phyloP scores from a whole-genome alignment of 2,888 invertebrate species.

The Sarcophaga subvicina region DNA sequence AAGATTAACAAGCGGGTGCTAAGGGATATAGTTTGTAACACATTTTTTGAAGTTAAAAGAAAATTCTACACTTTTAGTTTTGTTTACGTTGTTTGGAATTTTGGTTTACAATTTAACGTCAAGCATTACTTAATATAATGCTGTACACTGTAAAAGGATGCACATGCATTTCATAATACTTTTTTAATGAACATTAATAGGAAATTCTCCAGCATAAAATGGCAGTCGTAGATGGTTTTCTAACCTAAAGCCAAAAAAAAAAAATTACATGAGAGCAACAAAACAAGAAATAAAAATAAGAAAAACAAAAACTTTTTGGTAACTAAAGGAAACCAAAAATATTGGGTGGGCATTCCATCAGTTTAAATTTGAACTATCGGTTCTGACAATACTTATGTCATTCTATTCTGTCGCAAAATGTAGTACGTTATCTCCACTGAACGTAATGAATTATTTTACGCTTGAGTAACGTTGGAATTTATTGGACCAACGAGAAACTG shows the following conservation, averaged over 20 bases:
- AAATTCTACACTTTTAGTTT: not conserved
- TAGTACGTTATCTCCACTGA: no score
- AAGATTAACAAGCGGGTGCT: constrained; percentile 57
- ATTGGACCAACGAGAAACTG: no score
- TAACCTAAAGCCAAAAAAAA: constrained; percentile 34
- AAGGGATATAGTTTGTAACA: constrained; percentile 56
- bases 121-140: not conserved
- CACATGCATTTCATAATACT: not conserved
- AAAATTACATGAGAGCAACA: not conserved
- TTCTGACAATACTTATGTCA: no score
- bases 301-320: no score
- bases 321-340: no score
- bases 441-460: no score
- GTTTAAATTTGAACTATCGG: no score
- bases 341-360: no score
- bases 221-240: constrained; percentile 42
- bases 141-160: no score
- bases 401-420: no score
- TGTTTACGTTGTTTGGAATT: not conserved
- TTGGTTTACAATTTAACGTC: not conserved
- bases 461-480: no score
- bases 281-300: no score
- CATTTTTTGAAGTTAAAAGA: constrained; percentile 7
- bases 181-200: not conserved
- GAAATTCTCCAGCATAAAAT: constrained; percentile 18